Evolutionary conservation across 2,113 vertebrate genomes (phyloP).

Genomic region (Xenus cinereus): DNA sequence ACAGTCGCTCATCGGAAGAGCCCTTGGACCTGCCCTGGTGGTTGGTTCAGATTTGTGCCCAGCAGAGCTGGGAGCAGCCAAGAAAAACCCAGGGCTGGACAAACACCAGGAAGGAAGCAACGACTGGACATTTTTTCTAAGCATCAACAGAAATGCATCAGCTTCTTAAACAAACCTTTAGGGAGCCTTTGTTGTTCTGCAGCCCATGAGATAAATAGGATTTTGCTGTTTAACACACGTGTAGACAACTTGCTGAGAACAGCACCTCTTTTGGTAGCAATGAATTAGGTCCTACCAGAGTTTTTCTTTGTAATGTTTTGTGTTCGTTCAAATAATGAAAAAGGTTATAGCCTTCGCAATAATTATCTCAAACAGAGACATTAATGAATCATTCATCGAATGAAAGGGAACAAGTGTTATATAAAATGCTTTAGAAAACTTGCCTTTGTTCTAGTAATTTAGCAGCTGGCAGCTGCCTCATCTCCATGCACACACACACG

Average conservation of each 20-base stretch:
- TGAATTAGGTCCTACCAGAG: neutral
- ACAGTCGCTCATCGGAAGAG: neutral
- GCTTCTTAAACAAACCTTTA: neutral
- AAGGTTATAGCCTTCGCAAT: neutral
- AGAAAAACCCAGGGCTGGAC: neutral
- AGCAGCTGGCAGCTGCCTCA: conserved; percentile 51
- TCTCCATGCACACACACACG: neutral
- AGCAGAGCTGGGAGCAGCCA: neutral
- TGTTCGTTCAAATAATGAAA: neutral
- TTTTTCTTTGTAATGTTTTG: neutral
- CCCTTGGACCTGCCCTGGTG: accelerated
- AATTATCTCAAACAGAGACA: conserved; percentile 32
- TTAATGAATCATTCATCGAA: conserved; percentile 59
- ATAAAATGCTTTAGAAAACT: conserved; percentile 42
- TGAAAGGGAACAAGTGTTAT: conserved; percentile 16
- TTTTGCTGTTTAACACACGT: neutral
- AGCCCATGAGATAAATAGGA: neutral
- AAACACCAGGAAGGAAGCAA: neutral
- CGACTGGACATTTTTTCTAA: neutral
- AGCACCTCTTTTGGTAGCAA: neutral
- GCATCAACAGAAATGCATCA: neutral
- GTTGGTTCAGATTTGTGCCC: neutral
- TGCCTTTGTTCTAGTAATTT: conserved; percentile 41
- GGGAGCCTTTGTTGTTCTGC: neutral
- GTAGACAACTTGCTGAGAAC: neutral